Conservation (phyloP, 2,797 vertebrate species). For the Chrosomus eos region DNA sequence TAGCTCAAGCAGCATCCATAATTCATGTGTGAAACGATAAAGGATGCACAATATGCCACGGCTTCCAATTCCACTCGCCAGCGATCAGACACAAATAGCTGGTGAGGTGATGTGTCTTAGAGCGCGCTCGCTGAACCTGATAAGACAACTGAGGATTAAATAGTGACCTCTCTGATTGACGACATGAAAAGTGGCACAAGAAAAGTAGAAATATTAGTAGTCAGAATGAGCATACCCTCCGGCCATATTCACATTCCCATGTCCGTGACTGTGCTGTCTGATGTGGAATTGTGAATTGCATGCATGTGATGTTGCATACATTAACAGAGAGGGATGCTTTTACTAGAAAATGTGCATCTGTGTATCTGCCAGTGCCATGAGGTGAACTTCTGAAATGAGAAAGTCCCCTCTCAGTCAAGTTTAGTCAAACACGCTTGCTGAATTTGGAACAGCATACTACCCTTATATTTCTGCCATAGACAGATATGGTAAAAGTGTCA, state of each 20-base stretch:
- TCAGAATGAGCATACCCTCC: constrained; percentile 27
- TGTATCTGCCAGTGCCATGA: background rate
- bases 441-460: too few relatives aligned
- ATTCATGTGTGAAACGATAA: constrained; percentile 60
- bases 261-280: constrained; percentile 16
- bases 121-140: background rate
- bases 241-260: constrained; percentile 21
- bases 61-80: constrained; percentile 47
- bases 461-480: too few relatives aligned
- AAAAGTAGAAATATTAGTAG: constrained; percentile 25
- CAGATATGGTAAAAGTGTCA: too few relatives aligned
- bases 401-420: background rate
- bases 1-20: constrained; percentile 48
- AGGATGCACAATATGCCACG: constrained; percentile 23
- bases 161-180: constrained; percentile 24
- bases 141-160: constrained; percentile 35
- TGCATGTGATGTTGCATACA: constrained; percentile 5
- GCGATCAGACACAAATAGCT: constrained; percentile 49
- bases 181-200: constrained; percentile 17
- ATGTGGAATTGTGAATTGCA: constrained; percentile 7
- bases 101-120: background rate
- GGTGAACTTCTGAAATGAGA: background rate
- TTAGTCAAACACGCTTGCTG: background rate
- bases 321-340: background rate
- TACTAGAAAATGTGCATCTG: background rate